Percentiles rank a stretch among this genome's conserved stretches.
phyloP scores from a whole-genome alignment of 2,797 vertebrate genomes.

The Sitta carolinensis region DNA sequence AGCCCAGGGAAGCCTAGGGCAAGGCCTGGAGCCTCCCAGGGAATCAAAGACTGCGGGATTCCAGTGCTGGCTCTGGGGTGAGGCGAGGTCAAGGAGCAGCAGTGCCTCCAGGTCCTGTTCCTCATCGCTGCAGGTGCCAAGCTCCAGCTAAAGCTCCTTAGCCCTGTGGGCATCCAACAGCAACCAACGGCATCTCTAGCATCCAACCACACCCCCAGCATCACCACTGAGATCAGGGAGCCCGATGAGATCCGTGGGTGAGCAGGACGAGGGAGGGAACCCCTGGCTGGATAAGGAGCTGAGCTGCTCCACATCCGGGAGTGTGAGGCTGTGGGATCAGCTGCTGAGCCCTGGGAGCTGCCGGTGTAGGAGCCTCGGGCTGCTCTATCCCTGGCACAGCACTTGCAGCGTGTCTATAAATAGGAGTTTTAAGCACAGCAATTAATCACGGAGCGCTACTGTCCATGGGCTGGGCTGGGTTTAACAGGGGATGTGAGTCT shows the following conservation, averaged over 20 bases:
- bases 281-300: neutral
- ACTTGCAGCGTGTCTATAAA: neutral
- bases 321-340: neutral
- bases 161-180: neutral
- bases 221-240: neutral
- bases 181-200: neutral
- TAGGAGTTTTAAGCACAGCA: constrained; percentile 40
- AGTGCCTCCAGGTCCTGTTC: neutral
- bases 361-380: neutral
- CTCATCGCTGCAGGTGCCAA: fast-evolving
- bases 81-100: neutral
- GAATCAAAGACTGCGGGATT: neutral
- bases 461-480: neutral
- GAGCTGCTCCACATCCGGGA: neutral
- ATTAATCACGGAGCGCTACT: constrained; percentile 11
- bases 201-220: neutral
- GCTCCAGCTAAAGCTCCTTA: neutral
- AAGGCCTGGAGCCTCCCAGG: neutral
- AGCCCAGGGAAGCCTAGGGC: neutral
- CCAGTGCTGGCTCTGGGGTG: neutral
- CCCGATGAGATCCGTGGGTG: fast-evolving
- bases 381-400: neutral
- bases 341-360: neutral
- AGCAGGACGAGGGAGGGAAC: neutral
- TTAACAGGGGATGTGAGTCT: neutral